Base-by-base conservation (phyloP, 1,140 invertebrate genomes). In the Chymomyza costata region DNA sequence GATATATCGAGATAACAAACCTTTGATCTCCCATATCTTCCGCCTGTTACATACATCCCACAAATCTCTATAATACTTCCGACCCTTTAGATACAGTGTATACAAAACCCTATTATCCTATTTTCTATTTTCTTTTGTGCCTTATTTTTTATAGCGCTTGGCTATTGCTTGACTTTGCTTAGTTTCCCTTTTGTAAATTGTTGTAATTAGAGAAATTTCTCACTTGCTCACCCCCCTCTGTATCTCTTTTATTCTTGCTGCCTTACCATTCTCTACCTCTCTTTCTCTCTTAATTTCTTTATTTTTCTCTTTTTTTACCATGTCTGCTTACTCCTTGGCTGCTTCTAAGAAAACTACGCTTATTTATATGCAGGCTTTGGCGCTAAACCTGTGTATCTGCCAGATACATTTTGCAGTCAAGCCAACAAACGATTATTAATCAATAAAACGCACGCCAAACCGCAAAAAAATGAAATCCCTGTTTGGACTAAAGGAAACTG, bases 351-450 rank as follows among this genome's bases (percentile, higher is more conserved):
- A 34, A 28, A 6, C 5, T 28, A 6, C 25, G n/a, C n/a, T n/a
- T n/a, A n/a, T n/a, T n/a, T n/a, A n/a, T n/a, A n/a, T n/a, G n/a
- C n/a, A n/a, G n/a, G n/a, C n/a, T n/a, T n/a, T n/a, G n/a, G n/a
- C 21, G 21, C 21, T 25, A 8, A 13, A 34, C 32, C 13, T 8
- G 8, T 34, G 32, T 10, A 56, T 32, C 15, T 6, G n/a, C 21
- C 15, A 31, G 17, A 37, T 46, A 68, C 21, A 53, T 47, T 53
- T 37, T 11, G 46, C 13, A 40, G 35, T 5, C 10, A 6, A 28
- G 5, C 5, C 10, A 6, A 57, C 32, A 43, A 59, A 46, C 62
- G 66, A 78, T 78, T 78, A 67, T 60, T 60, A 78, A 70, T 66
- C 66, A 52, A 71, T 78, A 56, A 51, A 32, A 52, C 40, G 10